A percentile compares a stretch with the other conserved stretches of the same genome.
These are phyloP conservation scores for Cassiopea andromeda DNA, from an alignment of 30 jellyfish, hydroid and myxozoan species.

Conservation along the genomic window DNA sequence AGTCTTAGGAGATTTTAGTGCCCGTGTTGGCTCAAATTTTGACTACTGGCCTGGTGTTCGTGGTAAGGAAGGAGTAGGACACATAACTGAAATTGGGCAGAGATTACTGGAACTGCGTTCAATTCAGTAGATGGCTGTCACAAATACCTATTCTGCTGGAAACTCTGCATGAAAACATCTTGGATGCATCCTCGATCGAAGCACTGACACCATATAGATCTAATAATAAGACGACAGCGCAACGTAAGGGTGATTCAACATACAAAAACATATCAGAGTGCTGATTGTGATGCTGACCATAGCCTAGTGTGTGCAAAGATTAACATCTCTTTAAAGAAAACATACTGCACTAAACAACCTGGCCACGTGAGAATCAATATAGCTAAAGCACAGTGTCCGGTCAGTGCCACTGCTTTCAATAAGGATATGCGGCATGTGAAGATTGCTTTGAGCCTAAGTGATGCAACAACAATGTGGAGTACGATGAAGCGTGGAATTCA, in stretches of 20 bases:
- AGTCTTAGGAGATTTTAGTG: constrained; percentile 40
- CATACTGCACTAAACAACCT: constrained; percentile 9
- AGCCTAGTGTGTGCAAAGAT: constrained; percentile 36
- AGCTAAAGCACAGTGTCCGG: not conserved
- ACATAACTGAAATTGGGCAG: constrained; percentile 26
- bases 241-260: constrained; percentile 20
- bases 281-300: constrained; percentile 60
- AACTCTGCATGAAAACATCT: constrained; percentile 23
- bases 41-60: constrained; percentile 2
- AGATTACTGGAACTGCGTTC: constrained; percentile 31
- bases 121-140: constrained; percentile 16
- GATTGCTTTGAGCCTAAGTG: not conserved
- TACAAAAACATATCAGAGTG: constrained; percentile 54
- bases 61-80: constrained; percentile 44
- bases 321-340: constrained; percentile 11
- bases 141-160: constrained; percentile 26
- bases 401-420: not conserved
- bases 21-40: constrained; percentile 13
- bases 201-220: constrained; percentile 54
- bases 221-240: constrained; percentile 34
- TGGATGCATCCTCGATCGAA: constrained; percentile 57
- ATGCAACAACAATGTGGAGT: constrained; percentile 3
- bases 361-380: not conserved
- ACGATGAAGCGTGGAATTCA: not conserved
- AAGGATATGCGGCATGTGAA: not conserved